Base-by-base conservation (phyloP, 1,140 invertebrate genomes). In the Lethrus apterus region DNA sequence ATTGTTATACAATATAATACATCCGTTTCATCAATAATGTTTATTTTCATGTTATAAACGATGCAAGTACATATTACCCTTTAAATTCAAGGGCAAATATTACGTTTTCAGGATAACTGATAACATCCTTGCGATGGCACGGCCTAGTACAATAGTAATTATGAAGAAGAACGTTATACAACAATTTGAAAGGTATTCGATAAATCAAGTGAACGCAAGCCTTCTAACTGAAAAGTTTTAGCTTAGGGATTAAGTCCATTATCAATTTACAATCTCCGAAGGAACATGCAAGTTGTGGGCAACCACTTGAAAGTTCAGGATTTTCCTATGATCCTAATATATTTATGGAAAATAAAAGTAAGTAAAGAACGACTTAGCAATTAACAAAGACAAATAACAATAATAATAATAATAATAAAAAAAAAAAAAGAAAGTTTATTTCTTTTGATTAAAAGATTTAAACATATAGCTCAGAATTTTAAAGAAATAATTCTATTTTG, bases 261-360 rank as follows among this genome's bases (percentile, higher is more conserved):
- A 82, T 92, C 55, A 92, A 92, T 68, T 69, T 93, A 11, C 87
- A 93, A 74, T 80, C 75, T 45, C 76, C 82, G 0, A 85, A 84
- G n/a, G 89, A 93, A 59, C 89, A 93, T 67, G 76, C 80, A 2
- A 81, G 78, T 55, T 93, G 89, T 63, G 88, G 88, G 1, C 76
- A 76, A 15, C 76, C 78, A 0, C 70, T 89, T 13, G 80, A 87
- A 48, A 65, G 67, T 14, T 79, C 76, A 34, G 86, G 84, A 1
- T 89, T 88, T 66, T 80, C 83, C 1, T 89, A 89, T 58, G 77
- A 84, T 54, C 84, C 88, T 0, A 75, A 77, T 49, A 62, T 78
- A 26, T 89, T 93, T 62, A 92, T 92, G 88, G 79, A 85, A 55
- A 83, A 86, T 57, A 75, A 79, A 55, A 84, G 88, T 91, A 75